Evolutionary conservation across 37 sponge, comb jelly and placozoan species (phyloP).

Genomic region (Hexactinellida sp.): DNA sequence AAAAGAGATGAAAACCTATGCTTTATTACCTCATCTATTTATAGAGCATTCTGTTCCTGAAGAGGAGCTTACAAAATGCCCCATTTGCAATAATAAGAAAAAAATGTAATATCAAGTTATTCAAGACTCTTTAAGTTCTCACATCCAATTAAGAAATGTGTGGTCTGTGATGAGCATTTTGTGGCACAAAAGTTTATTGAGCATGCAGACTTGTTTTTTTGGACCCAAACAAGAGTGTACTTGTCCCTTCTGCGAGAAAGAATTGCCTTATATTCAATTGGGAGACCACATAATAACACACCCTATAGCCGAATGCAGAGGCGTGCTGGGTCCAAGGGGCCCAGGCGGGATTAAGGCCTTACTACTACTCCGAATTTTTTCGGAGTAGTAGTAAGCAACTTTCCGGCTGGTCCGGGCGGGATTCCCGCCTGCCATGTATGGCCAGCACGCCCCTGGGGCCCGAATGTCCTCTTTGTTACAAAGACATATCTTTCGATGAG

Average conservation of each 20-base stretch:
- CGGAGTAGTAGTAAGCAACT: no score
- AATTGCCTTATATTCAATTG: neutral
- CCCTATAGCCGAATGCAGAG: neutral
- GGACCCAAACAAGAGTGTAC: neutral
- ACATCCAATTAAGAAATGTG: slow-evolving; percentile 3
- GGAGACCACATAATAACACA: neutral
- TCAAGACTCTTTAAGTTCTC: neutral
- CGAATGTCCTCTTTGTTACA: neutral
- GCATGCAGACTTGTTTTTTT: neutral
- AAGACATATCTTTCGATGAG: neutral
- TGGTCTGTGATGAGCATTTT: neutral
- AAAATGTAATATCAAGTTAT: neutral
- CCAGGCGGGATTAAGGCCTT: no score
- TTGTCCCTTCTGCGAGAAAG: neutral
- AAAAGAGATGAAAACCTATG: neutral
- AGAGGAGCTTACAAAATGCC: neutral
- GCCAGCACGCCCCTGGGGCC: no score
- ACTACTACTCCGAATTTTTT: no score
- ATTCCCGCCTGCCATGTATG: no score
- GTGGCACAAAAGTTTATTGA: neutral
- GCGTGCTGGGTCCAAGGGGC: no score
- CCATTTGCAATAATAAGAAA: neutral
- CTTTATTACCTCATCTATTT: neutral
- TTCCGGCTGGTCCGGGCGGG: no score
- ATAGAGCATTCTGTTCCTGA: neutral